phyloP scores from a whole-genome alignment of 2,113 vertebrate genomes.

The Xenopus borealis region DNA sequence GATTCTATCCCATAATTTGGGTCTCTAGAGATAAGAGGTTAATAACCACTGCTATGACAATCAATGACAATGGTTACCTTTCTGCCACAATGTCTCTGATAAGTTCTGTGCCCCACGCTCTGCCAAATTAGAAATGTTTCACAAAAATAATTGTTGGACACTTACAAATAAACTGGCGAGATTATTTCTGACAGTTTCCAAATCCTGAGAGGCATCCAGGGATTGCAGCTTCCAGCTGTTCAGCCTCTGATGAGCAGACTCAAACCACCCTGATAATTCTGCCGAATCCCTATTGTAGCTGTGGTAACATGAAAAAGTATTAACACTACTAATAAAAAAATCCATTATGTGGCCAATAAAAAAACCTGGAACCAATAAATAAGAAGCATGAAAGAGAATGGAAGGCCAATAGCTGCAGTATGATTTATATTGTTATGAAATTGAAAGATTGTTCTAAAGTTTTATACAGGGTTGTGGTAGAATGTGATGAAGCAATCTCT shows the following conservation, averaged over 20 bases:
- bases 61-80: no score
- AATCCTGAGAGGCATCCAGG: slow-evolving; percentile 61
- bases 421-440: neutral
- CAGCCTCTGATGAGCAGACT: slow-evolving; percentile 65
- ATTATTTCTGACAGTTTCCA: slow-evolving; percentile 60
- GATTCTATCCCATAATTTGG: no score
- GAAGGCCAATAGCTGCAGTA: neutral
- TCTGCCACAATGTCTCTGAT: no score
- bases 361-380: neutral
- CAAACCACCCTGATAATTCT: slow-evolving; percentile 73
- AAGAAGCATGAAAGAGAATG: neutral
- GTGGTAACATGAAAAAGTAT: slow-evolving; percentile 23
- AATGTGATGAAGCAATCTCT: neutral
- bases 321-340: neutral
- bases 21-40: no score
- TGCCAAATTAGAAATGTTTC: no score
- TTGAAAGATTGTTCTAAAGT: neutral
- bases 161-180: slow-evolving; percentile 76
- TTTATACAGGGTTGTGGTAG: neutral
- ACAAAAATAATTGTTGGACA: no score
- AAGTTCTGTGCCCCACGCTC: no score
- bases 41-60: no score
- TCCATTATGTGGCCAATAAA: neutral
- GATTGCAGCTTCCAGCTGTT: slow-evolving; percentile 69
- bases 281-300: slow-evolving; percentile 74